Base-by-base conservation (phyloP, 2,888 invertebrate species). In the Galerucella nymphaeae region DNA sequence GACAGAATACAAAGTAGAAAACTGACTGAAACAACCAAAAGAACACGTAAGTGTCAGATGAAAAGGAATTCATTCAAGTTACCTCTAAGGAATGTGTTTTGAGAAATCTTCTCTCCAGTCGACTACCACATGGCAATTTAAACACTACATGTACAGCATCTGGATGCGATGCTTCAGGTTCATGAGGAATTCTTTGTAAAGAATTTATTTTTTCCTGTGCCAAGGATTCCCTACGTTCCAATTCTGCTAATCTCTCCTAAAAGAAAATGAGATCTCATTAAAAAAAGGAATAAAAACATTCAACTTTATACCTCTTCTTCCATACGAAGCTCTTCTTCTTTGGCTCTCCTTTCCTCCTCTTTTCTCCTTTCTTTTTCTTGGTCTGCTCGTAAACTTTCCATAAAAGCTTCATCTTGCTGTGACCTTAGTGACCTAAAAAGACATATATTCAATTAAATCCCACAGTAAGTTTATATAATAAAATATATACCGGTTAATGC, bases 1-100 rank as follows among this genome's bases (percentile, higher is more conserved):
- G 96, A 84, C 97, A 97, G 88, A 98, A 97, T 78, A 98, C 95
- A 88, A 94, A 98, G 87, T 96, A 94, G 87, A 96, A 97, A 76
- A 99, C 90, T 84, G 95, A 94, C 97, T 98, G 88, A 45, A 90
- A 89, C 75, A 78, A 77, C 66, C 4, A 62, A 50, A 30, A 53
- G 0, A 59, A 59, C 18, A 53, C 11, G 42, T 18, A 18, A 59
- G 20, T 58, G 30, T 11, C n/a, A 16, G 14, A 61, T 38, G 16
- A 45, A 41, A 10, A 11, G 23, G 62, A 69, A 16, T 30, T 30
- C 8, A 30, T 6, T 30, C 8, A 30, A 30, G 8, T 30, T 30
- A 96, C 97, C 91, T 94, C 91, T 73, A 97, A 89, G 75, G 95
- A 95, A 86, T 97, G 91, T 50, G 90, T 87, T 83, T 91, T 90